These are phyloP conservation scores for Apeira syringaria DNA, from an alignment of 2,888 invertebrate species.

Conservation along the genomic window DNA sequence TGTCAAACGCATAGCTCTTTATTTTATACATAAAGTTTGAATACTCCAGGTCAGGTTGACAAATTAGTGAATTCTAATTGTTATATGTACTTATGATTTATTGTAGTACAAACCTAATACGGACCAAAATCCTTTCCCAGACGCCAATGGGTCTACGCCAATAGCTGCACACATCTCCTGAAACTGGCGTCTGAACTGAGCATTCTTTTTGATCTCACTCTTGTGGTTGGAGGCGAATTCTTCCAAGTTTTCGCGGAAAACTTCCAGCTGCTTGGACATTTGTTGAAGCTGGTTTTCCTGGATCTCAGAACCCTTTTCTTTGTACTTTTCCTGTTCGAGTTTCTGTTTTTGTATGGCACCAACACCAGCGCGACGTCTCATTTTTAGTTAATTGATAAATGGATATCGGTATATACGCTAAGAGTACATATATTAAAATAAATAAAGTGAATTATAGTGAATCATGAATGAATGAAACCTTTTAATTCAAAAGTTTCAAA, in stretches of 20 bases:
- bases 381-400: too few relatives aligned
- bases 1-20: too few relatives aligned
- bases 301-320: constrained; percentile 95
- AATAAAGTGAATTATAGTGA: too few relatives aligned
- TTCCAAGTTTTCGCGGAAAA: constrained; percentile 95
- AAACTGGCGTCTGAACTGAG: constrained; percentile 97
- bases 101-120: constrained; percentile 86
- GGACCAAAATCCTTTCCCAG: constrained; percentile 99
- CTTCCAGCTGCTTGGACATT: constrained; percentile 96
- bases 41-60: too few relatives aligned
- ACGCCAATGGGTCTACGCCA: constrained; percentile 98
- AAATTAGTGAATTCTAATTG: too few relatives aligned
- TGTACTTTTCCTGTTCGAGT: constrained; percentile 94
- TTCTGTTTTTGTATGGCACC: constrained; percentile 96
- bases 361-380: constrained; percentile 93
- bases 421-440: too few relatives aligned
- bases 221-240: constrained; percentile 98
- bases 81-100: too few relatives aligned
- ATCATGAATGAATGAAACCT: too few relatives aligned
- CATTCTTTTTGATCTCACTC: constrained; percentile 96
- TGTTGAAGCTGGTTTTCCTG: constrained; percentile 96
- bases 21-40: too few relatives aligned
- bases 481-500: too few relatives aligned
- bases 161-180: constrained; percentile 99
- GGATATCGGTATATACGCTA: too few relatives aligned